These are phyloP conservation scores for Chrysopilus asiliformis DNA, from an alignment of 2,888 invertebrate genomes.

Conservation along the genomic window DNA sequence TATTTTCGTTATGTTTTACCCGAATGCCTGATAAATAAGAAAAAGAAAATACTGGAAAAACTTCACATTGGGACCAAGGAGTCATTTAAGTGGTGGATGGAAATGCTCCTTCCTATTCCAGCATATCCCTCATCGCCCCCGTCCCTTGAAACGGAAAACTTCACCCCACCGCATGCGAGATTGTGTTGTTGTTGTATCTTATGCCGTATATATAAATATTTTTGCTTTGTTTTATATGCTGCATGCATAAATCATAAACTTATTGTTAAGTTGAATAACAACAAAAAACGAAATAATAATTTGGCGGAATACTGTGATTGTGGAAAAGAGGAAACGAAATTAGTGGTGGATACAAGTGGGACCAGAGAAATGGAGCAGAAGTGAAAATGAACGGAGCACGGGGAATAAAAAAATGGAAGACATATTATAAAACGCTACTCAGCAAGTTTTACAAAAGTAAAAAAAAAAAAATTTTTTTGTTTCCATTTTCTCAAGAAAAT, in stretches of 20 bases:
- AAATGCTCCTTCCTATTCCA: not conserved
- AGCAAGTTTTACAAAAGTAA: no score
- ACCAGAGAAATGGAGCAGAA: not conserved
- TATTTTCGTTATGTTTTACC: no score
- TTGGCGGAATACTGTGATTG: not conserved
- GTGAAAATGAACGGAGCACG: no score
- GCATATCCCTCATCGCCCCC: not conserved
- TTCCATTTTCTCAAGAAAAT: no score
- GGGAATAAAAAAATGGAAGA: no score
- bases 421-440: no score
- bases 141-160: no score
- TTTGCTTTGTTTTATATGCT: conserved; percentile 1
- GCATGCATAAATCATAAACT: conserved; percentile 2
- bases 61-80: not conserved
- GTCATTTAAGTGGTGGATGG: not conserved
- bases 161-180: not conserved
- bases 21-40: no score
- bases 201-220: not conserved
- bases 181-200: no score
- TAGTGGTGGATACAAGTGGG: not conserved
- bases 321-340: not conserved
- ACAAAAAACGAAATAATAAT: not conserved
- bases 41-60: not conserved
- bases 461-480: no score
- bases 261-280: conserved; percentile 1